A percentile compares a stretch with the other conserved stretches of the same genome.
These are phyloP conservation scores for Ptilonorhynchus violaceus DNA, from an alignment of 2,113 vertebrate species.

Conservation along the genomic window DNA sequence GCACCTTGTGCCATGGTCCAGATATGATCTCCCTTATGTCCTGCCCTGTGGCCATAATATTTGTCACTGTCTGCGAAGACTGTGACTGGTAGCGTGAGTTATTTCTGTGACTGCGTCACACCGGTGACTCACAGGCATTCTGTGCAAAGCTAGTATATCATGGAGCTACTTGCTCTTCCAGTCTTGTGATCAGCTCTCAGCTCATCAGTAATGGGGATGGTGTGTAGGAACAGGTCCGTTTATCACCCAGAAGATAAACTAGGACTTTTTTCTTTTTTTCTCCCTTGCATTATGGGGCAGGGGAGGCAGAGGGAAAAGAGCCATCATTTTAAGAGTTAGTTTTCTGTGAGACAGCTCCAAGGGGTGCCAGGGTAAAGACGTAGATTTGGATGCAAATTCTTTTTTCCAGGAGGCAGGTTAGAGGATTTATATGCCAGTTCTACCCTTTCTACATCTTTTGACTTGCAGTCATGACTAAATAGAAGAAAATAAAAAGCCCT, in stretches of 20 bases:
- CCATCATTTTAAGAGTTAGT: not conserved
- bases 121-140: conserved; percentile 33
- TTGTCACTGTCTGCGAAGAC: not conserved
- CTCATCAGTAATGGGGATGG: not conserved
- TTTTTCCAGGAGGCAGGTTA: not conserved
- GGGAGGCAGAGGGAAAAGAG: not conserved
- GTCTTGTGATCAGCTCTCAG: not conserved
- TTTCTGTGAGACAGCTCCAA: not conserved
- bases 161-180: not conserved
- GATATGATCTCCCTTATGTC: not conserved
- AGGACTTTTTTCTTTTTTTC: not conserved
- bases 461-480: not conserved
- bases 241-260: conserved; percentile 1
- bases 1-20: not conserved
- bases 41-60: not conserved
- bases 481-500: not conserved
- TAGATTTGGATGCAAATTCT: not conserved
- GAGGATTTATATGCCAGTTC: not conserved
- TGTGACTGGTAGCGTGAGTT: conserved; percentile 22
- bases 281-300: not conserved
- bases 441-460: not conserved
- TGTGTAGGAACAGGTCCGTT: not conserved
- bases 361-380: not conserved
- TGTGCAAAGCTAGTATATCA: conserved; percentile 26
- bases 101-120: not conserved